phyloP scores from a whole-genome alignment of 2,888 invertebrate species.

The Dysmachus trigonus region DNA sequence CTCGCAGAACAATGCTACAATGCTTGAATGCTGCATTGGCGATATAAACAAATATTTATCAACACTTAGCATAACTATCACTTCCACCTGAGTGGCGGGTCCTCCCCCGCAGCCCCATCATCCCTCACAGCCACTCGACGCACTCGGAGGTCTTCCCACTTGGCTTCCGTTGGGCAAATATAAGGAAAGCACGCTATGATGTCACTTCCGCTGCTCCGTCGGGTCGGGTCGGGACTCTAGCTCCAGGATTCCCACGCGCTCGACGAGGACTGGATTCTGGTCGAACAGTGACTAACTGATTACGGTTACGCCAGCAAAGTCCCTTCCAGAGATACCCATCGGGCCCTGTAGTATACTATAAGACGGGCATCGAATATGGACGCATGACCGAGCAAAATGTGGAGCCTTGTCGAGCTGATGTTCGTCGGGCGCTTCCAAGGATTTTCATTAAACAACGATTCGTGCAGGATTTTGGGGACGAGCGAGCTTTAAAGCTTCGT shows the following conservation, averaged over 20 bases:
- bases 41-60: constrained; percentile 29
- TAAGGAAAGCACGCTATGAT: neutral
- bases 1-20: neutral
- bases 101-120: neutral
- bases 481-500: neutral
- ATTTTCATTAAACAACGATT: neutral
- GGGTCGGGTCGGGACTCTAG: neutral
- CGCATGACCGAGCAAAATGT: constrained; percentile 7
- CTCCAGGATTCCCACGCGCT: constrained; percentile 6
- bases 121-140: constrained; percentile 4
- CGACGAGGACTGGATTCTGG: constrained; percentile 18
- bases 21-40: neutral
- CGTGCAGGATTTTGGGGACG: neutral
- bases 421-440: constrained; percentile 18
- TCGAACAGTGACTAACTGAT: constrained; percentile 33
- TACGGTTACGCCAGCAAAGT: neutral
- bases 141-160: constrained; percentile 3
- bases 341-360: neutral
- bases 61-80: constrained; percentile 26
- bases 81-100: constrained; percentile 15
- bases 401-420: neutral
- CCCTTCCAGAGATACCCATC: neutral
- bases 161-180: neutral
- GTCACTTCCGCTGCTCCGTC: neutral
- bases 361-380: constrained; percentile 17